A percentile compares a stretch with the other conserved stretches of the same genome.
Evolutionary conservation across 1,140 invertebrate genomes (phyloP).

Genomic region (Latrodectus geometricus): DNA sequence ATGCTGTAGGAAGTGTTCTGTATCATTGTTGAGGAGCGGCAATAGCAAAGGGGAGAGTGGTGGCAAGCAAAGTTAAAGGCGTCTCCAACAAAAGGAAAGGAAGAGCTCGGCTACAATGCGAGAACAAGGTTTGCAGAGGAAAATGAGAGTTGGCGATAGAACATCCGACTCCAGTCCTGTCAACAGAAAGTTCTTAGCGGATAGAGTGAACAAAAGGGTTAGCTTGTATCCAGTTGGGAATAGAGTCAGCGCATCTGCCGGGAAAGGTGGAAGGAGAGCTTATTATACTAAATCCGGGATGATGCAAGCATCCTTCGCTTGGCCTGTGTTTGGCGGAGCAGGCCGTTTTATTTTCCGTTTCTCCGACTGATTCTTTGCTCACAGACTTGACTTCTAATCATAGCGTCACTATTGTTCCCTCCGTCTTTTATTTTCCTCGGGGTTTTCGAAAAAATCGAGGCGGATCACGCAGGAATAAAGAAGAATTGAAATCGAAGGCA

Average conservation of each 20-base stretch:
- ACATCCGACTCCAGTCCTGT: slow-evolving; percentile 24
- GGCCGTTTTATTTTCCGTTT: slow-evolving; percentile 48
- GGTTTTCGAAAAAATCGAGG: slow-evolving; percentile 41
- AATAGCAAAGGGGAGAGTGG: not conserved
- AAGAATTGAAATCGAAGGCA: slow-evolving; percentile 44
- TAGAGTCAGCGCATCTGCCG: slow-evolving; percentile 21
- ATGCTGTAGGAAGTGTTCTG: slow-evolving; percentile 2
- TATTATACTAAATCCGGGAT: slow-evolving; percentile 52
- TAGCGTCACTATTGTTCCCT: slow-evolving; percentile 45
- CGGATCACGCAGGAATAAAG: slow-evolving; percentile 38
- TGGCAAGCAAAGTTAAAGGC: not conserved
- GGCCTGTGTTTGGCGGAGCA: slow-evolving; percentile 26
- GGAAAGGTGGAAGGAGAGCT: slow-evolving; percentile 26
- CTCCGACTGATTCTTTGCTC: slow-evolving; percentile 45
- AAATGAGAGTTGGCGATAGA: slow-evolving; percentile 51
- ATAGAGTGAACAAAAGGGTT: slow-evolving; percentile 52
- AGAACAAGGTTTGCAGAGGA: slow-evolving; percentile 51
- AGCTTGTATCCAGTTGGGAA: slow-evolving; percentile 59
- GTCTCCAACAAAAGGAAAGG: slow-evolving; percentile 32
- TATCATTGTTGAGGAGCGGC: not conserved
- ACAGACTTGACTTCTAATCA: slow-evolving; percentile 59
- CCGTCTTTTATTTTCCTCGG: slow-evolving; percentile 53
- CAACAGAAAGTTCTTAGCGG: slow-evolving; percentile 56
- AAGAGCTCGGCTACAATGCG: slow-evolving; percentile 14
- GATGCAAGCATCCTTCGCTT: slow-evolving; percentile 38